Conservation (phyloP, 1,140 invertebrate genomes). For the Drosophila persimilis region DNA sequence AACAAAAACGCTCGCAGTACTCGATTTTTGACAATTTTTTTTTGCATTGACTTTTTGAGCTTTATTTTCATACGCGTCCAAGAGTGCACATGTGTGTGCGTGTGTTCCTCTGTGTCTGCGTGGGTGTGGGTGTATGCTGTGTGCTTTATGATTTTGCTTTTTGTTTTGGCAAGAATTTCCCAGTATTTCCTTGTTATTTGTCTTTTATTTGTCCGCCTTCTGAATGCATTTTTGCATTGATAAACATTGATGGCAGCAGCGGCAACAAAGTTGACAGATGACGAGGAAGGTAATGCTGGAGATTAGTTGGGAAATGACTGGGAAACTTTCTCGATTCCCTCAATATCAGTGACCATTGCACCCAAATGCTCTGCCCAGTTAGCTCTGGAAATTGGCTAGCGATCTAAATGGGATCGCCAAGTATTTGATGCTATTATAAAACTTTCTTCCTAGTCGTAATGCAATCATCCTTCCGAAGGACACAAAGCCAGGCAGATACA, state of each 20-base stretch:
- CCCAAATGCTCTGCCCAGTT: too few species aligned
- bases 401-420: too few species aligned
- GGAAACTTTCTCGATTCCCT: too few species aligned
- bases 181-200: conserved; percentile 1
- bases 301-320: neutral
- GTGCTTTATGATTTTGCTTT: conserved; percentile 42
- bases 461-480: conserved; percentile 18
- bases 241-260: conserved; percentile 55
- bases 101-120: conserved; percentile 13
- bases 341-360: conserved; percentile 2
- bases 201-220: conserved; percentile 31
- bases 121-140: neutral
- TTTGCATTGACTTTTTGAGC: conserved; percentile 58
- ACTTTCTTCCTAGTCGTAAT: conserved; percentile 9
- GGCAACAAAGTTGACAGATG: neutral
- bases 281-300: neutral
- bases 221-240: conserved; percentile 67
- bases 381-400: too few species aligned
- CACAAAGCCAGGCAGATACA: neutral
- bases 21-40: conserved; percentile 76
- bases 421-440: neutral
- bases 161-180: conserved; percentile 22
- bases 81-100: neutral
- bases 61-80: conserved; percentile 59
- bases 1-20: conserved; percentile 55